These are phyloP conservation scores for Cromileptes altivelis DNA, from an alignment of 2,113 vertebrate species.

Conservation along the genomic window DNA sequence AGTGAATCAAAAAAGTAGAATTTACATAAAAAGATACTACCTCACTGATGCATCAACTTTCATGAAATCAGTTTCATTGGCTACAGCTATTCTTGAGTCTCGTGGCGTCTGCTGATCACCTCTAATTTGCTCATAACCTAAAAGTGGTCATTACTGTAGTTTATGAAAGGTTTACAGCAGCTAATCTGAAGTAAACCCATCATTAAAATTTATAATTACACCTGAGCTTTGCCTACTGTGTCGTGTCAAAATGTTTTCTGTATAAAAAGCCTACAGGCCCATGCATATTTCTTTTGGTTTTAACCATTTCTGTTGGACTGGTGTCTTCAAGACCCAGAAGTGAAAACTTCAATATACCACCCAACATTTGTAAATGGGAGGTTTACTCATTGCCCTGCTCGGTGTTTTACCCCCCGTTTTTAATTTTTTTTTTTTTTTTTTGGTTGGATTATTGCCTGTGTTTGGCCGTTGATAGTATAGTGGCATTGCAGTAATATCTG, in stretches of 20 bases:
- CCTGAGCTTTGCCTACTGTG: not conserved
- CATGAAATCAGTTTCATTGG: not conserved
- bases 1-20: not conserved
- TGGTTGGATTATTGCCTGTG: not conserved
- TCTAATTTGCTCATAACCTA: not conserved
- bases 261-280: no score
- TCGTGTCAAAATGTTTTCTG: not conserved
- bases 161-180: not conserved
- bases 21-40: not conserved
- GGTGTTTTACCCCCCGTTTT: not conserved
- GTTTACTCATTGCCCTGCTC: not conserved
- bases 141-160: not conserved
- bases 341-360: not conserved
- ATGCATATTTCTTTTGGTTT: no score
- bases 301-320: no score
- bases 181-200: not conserved
- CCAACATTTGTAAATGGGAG: not conserved
- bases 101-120: not conserved
- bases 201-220: not conserved
- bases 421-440: no score
- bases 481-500: not conserved
- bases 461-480: not conserved
- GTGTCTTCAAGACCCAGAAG: not conserved
- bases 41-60: not conserved
- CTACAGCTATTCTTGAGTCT: not conserved